phyloP scores from a whole-genome alignment of 2,113 vertebrate genomes.

The Caranx melampygus region DNA sequence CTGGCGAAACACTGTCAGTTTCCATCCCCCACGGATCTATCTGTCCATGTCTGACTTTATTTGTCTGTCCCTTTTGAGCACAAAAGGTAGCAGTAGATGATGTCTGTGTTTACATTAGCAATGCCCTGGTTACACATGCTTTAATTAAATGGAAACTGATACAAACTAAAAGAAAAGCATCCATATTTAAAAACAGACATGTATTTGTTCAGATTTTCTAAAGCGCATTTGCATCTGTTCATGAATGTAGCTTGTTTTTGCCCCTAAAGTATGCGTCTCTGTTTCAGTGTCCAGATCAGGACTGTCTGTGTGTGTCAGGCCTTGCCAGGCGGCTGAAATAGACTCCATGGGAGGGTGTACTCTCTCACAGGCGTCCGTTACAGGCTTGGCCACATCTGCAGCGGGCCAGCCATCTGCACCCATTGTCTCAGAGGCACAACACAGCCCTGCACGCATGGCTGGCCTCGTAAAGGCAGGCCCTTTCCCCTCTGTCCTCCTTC shows the following conservation, averaged over 20 bases:
- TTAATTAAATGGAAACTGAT: not conserved
- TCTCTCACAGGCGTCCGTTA: constrained; percentile 79
- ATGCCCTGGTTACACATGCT: not conserved
- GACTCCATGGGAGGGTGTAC: constrained; percentile 71
- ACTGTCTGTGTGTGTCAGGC: constrained; percentile 44
- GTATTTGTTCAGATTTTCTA: not conserved
- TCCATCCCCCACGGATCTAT: constrained; percentile 38
- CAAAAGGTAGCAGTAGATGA: constrained; percentile 4
- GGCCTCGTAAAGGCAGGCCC: constrained; percentile 73
- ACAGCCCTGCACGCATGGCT: constrained; percentile 76
- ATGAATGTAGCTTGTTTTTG: not conserved
- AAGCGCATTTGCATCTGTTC: not conserved
- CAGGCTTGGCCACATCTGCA: constrained; percentile 82
- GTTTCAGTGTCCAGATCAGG: constrained; percentile 22
- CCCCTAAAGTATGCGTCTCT: constrained; percentile 17
- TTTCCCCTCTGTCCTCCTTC: constrained; percentile 59
- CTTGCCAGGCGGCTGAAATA: constrained; percentile 68
- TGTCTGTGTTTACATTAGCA: not conserved
- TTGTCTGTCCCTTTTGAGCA: constrained; percentile 13
- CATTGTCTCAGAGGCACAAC: constrained; percentile 80
- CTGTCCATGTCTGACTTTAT: constrained; percentile 8
- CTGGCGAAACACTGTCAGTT: constrained; percentile 47
- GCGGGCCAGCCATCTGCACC: constrained; percentile 83
- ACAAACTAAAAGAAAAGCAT: not conserved
- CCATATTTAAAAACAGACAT: not conserved